Conservation (phyloP, 2,113 vertebrate genomes). For the Serilophus lunatus region DNA sequence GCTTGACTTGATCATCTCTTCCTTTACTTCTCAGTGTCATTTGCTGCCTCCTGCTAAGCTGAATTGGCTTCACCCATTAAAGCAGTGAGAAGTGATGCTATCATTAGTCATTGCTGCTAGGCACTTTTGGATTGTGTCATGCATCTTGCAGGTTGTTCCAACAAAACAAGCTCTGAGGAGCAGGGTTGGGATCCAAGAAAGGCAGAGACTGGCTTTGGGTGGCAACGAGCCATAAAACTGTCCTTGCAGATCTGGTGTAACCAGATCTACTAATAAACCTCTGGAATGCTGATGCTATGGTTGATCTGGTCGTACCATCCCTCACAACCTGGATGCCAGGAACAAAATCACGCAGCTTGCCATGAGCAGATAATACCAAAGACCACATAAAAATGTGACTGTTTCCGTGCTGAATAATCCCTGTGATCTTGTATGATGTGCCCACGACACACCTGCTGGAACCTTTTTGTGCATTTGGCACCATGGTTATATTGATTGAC, state of each 20-base stretch:
- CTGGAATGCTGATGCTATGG: slow-evolving; percentile 31
- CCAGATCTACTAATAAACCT: not conserved
- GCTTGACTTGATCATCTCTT: not conserved
- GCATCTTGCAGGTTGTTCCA: not conserved
- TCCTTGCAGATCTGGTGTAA: slow-evolving; percentile 31
- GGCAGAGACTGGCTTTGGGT: not conserved
- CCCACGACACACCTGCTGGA: not conserved
- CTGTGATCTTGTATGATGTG: not conserved
- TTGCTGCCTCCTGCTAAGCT: not conserved
- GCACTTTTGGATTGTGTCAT: not conserved
- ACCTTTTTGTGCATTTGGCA: not conserved
- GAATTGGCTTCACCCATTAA: not conserved
- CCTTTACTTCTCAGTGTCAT: not conserved
- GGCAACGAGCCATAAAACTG: not conserved
- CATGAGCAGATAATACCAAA: not conserved
- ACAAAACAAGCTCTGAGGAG: slow-evolving; percentile 2
- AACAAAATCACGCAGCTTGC: not conserved
- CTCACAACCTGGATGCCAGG: not conserved
- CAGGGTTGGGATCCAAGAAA: not conserved
- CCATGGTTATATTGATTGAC: not conserved
- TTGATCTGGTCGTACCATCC: not conserved
- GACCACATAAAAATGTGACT: not conserved
- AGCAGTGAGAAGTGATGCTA: slow-evolving; percentile 26
- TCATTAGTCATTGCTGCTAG: not conserved
- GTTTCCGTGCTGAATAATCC: not conserved